Conservation (phyloP, 1,140 invertebrate species). For the Physella acuta region DNA sequence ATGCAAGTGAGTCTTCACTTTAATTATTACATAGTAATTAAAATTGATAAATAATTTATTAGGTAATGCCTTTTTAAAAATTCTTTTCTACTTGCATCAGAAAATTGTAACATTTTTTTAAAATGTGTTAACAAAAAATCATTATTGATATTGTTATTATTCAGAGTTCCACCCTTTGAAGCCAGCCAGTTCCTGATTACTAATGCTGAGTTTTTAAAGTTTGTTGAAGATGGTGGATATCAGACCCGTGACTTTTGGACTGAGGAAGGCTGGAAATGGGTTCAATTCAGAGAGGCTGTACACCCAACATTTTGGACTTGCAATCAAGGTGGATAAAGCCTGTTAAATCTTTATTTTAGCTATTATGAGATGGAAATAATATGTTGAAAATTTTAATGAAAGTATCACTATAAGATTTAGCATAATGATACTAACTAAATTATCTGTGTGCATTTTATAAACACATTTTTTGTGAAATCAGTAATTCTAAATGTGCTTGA, state of each 20-base stretch:
- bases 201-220: conserved; percentile 55
- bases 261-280: conserved; percentile 57
- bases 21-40: not conserved
- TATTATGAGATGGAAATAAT: no score
- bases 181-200: conserved; percentile 54
- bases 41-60: not conserved
- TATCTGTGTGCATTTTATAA: no score
- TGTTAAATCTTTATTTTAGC: no score
- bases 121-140: no score
- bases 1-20: conserved; percentile 44
- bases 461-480: no score
- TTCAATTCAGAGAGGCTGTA: conserved; percentile 43
- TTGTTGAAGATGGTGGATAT: conserved; percentile 56
- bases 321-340: conserved; percentile 47
- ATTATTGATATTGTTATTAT: not conserved
- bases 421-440: no score
- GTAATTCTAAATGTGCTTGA: no score
- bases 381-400: no score
- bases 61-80: not conserved
- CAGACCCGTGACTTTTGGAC: conserved; percentile 48
- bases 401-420: no score
- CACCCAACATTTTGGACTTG: conserved; percentile 60
- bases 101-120: not conserved
- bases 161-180: conserved; percentile 55
- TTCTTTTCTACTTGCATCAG: not conserved